These are phyloP conservation scores for Hippopotamyrus pictus DNA, from an alignment of 2,797 vertebrate genomes.

Conservation along the genomic window DNA sequence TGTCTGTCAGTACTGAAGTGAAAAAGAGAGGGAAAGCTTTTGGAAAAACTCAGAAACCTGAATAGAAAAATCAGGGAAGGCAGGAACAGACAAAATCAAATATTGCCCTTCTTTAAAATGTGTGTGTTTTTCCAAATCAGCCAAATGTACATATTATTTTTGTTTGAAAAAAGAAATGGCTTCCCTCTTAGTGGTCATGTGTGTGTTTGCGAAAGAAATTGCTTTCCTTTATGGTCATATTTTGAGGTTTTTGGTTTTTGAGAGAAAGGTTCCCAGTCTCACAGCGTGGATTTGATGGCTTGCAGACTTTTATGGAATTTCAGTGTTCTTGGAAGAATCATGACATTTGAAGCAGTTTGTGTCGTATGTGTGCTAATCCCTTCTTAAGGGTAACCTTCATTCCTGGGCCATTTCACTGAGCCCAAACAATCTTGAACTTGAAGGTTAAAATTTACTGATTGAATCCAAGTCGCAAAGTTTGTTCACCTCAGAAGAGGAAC, in stretches of 20 bases:
- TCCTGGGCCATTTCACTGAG: not conserved
- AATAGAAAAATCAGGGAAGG: not conserved
- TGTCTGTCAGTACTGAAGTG: not conserved
- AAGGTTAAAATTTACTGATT: not conserved
- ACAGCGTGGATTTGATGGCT: not conserved
- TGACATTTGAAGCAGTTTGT: not conserved
- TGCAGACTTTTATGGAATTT: not conserved
- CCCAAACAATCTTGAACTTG: not conserved
- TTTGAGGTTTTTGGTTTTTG: not conserved
- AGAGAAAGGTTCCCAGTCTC: not conserved
- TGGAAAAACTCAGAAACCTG: not conserved
- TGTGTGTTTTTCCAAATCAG: not conserved
- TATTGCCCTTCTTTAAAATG: not conserved
- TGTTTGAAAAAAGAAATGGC: not conserved
- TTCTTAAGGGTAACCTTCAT: not conserved
- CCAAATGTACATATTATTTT: not conserved
- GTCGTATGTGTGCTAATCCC: not conserved
- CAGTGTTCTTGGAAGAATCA: not conserved
- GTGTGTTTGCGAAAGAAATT: not conserved
- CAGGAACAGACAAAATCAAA: not conserved
- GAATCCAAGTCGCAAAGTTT: not conserved
- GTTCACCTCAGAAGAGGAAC: not conserved
- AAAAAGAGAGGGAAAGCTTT: not conserved
- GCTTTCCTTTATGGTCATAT: slow-evolving; percentile 11
- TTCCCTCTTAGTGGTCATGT: not conserved